phyloP scores from a whole-genome alignment of 2,797 vertebrate species.

The Gouania willdenowi region DNA sequence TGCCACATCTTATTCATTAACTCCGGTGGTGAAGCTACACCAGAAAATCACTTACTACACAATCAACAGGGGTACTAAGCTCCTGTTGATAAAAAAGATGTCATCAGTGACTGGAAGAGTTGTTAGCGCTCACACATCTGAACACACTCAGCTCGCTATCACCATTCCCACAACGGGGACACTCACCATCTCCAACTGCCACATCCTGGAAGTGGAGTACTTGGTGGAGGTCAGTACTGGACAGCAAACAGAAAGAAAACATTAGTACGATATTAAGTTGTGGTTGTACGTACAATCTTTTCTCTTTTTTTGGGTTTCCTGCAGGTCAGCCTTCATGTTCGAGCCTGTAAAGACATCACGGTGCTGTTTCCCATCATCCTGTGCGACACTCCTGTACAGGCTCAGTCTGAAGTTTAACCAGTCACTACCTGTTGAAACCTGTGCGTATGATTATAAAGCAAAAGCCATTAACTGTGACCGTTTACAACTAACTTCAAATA shows the following conservation, averaged over 20 bases:
- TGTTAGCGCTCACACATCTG: constrained; percentile 2
- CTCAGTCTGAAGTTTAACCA: neutral
- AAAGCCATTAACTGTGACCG: too few relatives aligned
- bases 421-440: too few relatives aligned
- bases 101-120: neutral
- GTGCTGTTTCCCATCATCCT: constrained; percentile 51
- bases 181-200: constrained; percentile 50
- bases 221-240: constrained; percentile 39
- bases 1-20: constrained; percentile 21
- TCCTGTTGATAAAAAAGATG: accelerated
- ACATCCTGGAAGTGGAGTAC: constrained; percentile 41
- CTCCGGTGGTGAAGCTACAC: constrained; percentile 29
- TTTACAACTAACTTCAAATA: too few relatives aligned
- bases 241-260: too few relatives aligned
- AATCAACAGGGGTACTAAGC: accelerated
- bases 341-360: neutral
- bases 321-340: constrained; percentile 23
- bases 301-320: constrained; percentile 1
- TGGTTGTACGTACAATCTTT: too few relatives aligned
- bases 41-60: constrained; percentile 38
- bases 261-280: too few relatives aligned
- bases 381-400: constrained; percentile 2
- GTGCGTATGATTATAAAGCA: too few relatives aligned
- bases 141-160: constrained; percentile 22
- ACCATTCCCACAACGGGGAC: constrained; percentile 15